These are phyloP conservation scores for Lasioglossum vierecki DNA, from an alignment of 2,888 invertebrate species.

Conservation along the genomic window DNA sequence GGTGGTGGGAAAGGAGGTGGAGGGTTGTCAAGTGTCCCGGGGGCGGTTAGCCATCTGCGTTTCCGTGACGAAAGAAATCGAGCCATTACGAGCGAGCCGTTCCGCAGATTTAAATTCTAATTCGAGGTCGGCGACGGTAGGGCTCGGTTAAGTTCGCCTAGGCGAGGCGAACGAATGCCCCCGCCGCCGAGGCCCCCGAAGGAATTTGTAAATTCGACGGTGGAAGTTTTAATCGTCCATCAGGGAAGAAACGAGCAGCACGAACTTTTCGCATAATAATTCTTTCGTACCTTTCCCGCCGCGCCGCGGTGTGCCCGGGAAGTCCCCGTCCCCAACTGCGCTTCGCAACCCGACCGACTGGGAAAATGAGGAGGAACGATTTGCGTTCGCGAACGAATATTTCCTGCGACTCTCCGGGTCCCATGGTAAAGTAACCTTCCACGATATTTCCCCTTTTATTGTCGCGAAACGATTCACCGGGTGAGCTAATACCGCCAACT, in stretches of 20 bases:
- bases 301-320: neutral
- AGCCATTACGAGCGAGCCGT: constrained; percentile 69
- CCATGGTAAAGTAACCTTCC: constrained; percentile 29
- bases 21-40: constrained; percentile 38
- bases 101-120: constrained; percentile 76
- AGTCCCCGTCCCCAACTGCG: constrained; percentile 5
- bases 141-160: constrained; percentile 63
- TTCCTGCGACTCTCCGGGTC: constrained; percentile 20
- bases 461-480: neutral
- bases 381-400: constrained; percentile 54
- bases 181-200: constrained; percentile 62
- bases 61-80: constrained; percentile 69
- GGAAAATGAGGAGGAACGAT: constrained; percentile 55
- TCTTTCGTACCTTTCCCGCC: constrained; percentile 59
- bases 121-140: constrained; percentile 61
- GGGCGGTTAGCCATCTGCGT: constrained; percentile 47
- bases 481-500: neutral
- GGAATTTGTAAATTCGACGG: constrained; percentile 80
- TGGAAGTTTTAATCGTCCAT: constrained; percentile 80
- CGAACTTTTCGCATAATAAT: constrained; percentile 79
- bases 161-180: constrained; percentile 65
- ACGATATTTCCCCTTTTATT: neutral
- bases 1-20: constrained; percentile 14
- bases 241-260: constrained; percentile 74
- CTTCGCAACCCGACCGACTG: neutral